Evolutionary conservation across 2,797 vertebrate genomes (phyloP).

Genomic region (Arremon brunneinucha): DNA sequence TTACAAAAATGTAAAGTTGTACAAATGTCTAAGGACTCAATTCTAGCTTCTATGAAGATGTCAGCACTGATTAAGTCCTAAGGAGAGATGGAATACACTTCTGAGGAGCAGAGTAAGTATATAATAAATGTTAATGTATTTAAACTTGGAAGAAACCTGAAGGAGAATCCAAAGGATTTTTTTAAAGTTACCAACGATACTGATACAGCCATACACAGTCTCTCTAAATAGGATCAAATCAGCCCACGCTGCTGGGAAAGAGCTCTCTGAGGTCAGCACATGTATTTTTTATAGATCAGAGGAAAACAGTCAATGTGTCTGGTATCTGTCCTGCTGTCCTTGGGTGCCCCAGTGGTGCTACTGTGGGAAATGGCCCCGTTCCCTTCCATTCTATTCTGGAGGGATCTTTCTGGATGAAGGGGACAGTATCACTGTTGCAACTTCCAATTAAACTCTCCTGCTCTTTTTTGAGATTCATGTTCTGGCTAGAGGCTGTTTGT

Average conservation of each 20-base stretch:
- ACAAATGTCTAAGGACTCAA: not conserved
- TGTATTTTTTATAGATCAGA: not conserved
- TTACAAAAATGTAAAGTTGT: not conserved
- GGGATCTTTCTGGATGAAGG: not conserved
- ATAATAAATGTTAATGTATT: not conserved
- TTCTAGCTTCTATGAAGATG: not conserved
- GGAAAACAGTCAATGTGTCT: not conserved
- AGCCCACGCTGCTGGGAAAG: not conserved
- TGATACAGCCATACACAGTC: not conserved
- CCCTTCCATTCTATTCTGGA: not conserved
- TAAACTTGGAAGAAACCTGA: not conserved
- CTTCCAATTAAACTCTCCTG: not conserved
- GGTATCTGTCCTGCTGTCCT: not conserved
- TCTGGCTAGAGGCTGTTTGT: not conserved
- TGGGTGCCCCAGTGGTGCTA: not conserved
- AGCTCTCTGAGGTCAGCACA: not conserved
- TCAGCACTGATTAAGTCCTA: not conserved
- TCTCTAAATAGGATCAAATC: not conserved
- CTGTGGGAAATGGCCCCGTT: not conserved
- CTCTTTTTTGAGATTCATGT: not conserved
- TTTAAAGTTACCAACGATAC: not conserved
- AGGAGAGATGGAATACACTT: not conserved
- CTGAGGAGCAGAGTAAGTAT: not conserved
- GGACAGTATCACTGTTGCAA: not conserved
- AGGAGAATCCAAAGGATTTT: not conserved